Percentiles rank a stretch among this genome's conserved stretches.
Conservation (phyloP, 2,113 vertebrate species). For the Mastomys coucha region DNA sequence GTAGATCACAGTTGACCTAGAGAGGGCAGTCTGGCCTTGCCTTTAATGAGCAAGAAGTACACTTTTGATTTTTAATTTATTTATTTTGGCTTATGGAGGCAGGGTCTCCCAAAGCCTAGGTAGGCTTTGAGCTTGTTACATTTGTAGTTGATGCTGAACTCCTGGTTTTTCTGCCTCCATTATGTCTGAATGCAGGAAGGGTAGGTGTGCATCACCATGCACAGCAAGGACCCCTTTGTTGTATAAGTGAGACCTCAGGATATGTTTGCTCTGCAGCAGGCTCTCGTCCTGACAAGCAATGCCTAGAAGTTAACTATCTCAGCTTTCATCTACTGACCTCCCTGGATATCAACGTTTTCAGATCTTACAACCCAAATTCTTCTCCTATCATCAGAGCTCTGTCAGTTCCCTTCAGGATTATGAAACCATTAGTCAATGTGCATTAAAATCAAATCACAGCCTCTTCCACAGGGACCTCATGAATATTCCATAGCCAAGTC, state of each 20-base stretch:
- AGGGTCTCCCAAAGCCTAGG: background rate
- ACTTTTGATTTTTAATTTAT: background rate
- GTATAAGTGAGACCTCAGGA: background rate
- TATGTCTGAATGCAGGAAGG: background rate
- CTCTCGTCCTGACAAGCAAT: background rate
- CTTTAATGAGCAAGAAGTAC: background rate
- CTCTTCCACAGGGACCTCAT: constrained; percentile 40
- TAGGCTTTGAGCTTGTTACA: background rate
- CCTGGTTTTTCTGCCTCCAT: background rate
- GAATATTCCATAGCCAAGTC: background rate
- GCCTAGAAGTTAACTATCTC: background rate
- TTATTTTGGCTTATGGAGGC: background rate
- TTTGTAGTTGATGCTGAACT: background rate
- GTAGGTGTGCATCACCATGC: background rate
- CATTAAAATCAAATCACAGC: background rate
- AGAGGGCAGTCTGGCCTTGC: background rate
- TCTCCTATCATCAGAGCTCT: background rate
- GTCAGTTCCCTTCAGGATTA: background rate
- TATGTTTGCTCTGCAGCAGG: background rate
- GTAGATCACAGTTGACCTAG: background rate
- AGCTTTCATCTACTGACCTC: background rate
- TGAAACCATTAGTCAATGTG: background rate
- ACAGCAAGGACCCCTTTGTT: background rate
- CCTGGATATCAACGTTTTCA: background rate
- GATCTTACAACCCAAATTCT: background rate